Evolutionary conservation across 2,888 invertebrate species (phyloP).

Genomic region (Meta bourneti): DNA sequence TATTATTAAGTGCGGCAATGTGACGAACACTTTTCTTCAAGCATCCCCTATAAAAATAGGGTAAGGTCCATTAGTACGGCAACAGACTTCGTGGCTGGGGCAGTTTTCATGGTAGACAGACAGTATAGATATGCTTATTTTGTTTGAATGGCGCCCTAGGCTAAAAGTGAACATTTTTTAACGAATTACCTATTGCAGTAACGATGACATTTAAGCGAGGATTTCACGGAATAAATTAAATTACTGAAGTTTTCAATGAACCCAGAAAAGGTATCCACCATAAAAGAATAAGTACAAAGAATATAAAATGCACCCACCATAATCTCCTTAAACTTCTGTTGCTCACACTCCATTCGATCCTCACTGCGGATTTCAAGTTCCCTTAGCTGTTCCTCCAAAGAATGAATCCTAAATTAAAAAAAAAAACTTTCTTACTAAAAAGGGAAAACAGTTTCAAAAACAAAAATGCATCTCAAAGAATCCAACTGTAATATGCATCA

Average conservation of each 20-base stretch:
- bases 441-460: background rate
- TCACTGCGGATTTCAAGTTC: slow-evolving; percentile 90
- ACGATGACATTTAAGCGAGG: background rate
- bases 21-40: no score
- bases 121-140: no score
- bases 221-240: background rate
- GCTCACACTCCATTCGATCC: slow-evolving; percentile 89
- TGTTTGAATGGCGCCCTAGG: no score
- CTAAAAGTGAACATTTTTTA: no score
- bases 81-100: no score
- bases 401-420: slow-evolving; percentile 86
- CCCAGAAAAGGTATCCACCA: no score
- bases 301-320: slow-evolving; percentile 81
- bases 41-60: no score
- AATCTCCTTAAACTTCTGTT: slow-evolving; percentile 91
- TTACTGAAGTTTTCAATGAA: background rate
- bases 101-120: no score
- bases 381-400: slow-evolving; percentile 93
- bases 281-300: no score
- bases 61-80: no score
- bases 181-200: background rate
- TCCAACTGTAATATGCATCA: background rate
- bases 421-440: background rate
- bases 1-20: no score
- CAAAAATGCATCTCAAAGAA: background rate